Evolutionary conservation across 35 echinoderm and acorn worm species (phyloP), one percentile per base, ranked within the genome.

Genomic region (Chiridota heheva): DNA sequence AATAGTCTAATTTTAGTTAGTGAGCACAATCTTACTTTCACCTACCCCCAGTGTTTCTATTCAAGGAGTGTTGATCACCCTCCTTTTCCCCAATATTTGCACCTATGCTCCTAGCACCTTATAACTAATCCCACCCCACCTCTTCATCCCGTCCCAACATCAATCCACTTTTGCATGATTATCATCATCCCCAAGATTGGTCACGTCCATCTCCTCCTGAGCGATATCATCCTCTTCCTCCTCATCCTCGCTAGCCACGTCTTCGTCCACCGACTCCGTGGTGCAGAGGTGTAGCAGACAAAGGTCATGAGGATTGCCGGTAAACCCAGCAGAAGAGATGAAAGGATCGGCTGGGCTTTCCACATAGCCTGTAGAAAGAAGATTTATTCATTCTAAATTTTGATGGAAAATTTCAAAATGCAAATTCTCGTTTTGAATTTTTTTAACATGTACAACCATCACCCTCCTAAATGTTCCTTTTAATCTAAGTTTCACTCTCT

Each of bases 251-350:
- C 79, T 62, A 39, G 69, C 24, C 60, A 67, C 73, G 24, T 72
- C 84, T 33, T 87, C 84, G 63, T 87, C 84, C 17, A 57, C 61
- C 0, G 84, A 63, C 59, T 87, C 84, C 56, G 84, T 58, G 0
- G 74, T 87, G 34, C 84, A 87, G 16, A 87, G 60, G 84, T 77
- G 73, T 87, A 87, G 44, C 84, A 87, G 60, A 87, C 60, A 48
- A 87, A 87, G 0, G 60, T 78, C 28, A 87, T 87, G 46, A 87
- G 55, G 17, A 87, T 33, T 2, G 72, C 58, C 0, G 84, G 84
- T 7, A 87, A 43, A 32, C 73, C 73, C 16, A 87, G 36, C 27
- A 87, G 60, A 8, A 87, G 63, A 37, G 72, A 49, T 26, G 73
- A 78, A 5, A 87, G 28, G 27, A 87, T 47, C 0, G 84, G 84